Base-by-base conservation (phyloP, 2,888 invertebrate genomes). In the Altica lythri region DNA sequence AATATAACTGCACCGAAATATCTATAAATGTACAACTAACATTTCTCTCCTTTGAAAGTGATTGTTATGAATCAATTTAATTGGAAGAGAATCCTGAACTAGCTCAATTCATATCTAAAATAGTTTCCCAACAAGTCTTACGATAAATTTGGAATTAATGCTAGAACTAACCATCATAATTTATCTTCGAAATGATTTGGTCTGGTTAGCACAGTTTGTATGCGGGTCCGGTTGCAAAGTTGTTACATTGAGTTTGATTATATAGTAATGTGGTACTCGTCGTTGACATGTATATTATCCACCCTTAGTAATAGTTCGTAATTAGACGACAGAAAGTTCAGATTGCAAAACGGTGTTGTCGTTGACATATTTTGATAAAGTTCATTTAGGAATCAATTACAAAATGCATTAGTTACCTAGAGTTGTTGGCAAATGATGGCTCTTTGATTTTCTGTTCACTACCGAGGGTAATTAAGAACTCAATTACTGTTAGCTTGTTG, bases 191-290 rank as follows among this genome's bases (percentile, higher is more conserved):
- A 14, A 34, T 32, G 30, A 8, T 13, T 32, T 13, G 30, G 30
- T 32, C 13, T 32, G 13, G 30, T 14, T 34, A 16, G 34, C n/a
- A n/a, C n/a, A n/a, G n/a, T n/a, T n/a, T n/a, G 34, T 34, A 34
- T 34, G 34, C 34, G 40, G 18, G n/a, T 40, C 22, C 14, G 25
- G n/a, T 40, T 12, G 22, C 40, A 5, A 22, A 40, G 12, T 40
- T 40, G 40, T 40, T 34, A 34, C 16, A 14, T 9, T 4, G 16
- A 34, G 34, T 34, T 40, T 22, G 18, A 40, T 40, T 40, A 40
- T 22, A 22, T 25, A 8, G 40, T 25, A 40, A 40, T 22, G 19
- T 25, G 22, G 40, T 3, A 13, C 40, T 40, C 22, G 22, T 25
- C 13, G 40, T 19, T 22, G 40, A 40, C 40, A 40, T 22, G 38